Evolutionary conservation across 1,140 invertebrate genomes (phyloP), one percentile per base, ranked within the genome.

Genomic region (Pachypsylla venusta): DNA sequence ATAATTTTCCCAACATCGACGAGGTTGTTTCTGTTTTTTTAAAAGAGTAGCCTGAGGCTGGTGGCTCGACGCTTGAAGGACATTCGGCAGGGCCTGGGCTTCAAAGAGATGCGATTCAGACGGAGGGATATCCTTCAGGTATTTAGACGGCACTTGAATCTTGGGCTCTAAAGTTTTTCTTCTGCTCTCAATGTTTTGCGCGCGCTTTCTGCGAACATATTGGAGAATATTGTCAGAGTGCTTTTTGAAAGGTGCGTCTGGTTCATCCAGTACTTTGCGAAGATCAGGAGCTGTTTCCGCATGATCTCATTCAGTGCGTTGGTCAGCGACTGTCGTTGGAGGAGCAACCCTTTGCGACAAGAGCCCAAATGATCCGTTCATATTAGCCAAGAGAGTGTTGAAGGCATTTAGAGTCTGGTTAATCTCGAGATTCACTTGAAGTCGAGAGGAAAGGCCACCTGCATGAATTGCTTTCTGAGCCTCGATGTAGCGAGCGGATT

Each of bases 391-490:
- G 16, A 48, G 42, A 48, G 7, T n/a, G 4, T 4, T n/a, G 22
- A 48, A n/a, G 4, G 42, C 4, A 19, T 5, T 48, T 4, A 3
- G 42, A 19, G 5, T n/a, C 4, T 5, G 4, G n/a, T 48, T n/a
- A 3, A 48, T 7, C 16, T 48, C 42, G 4, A 22, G 5, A n/a
- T 48, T 48, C n/a, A n/a, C 4, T n/a, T 48, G 42, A 5, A 48
- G 16, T 3, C 42, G 42, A 4, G 42, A 4, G 16, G 22, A 48
- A 10, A 48, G 4, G 22, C 42, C 42, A 48, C 42, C 42, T 5
- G 66, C 66, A n/a, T 66, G 63, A 2, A 67, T 60, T 20, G 58
- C 64, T 40, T 67, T 64, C 19, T 67, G 62, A 2, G 62, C 62
- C 1, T 68, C 63, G 14, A 42, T 61, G 40, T 67, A 66, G 13